Conservation (phyloP, 2,113 vertebrate genomes). For the Lanius ludovicianus region DNA sequence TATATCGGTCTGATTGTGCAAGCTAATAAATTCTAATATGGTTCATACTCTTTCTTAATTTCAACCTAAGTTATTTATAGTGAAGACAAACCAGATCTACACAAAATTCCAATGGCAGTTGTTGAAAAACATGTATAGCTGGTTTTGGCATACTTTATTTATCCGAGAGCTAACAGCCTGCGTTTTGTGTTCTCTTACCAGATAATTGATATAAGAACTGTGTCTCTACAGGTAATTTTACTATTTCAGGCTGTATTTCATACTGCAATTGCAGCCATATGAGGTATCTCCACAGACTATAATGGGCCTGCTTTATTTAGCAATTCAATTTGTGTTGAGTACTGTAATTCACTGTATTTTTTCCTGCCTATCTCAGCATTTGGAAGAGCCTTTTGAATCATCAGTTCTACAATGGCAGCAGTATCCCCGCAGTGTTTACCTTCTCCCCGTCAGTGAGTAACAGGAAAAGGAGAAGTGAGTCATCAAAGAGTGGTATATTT, state of each 20-base stretch:
- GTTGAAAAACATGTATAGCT: not conserved
- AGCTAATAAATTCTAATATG: not conserved
- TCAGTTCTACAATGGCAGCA: not conserved
- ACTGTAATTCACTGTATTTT: not conserved
- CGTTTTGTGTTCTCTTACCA: not conserved
- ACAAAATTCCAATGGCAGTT: not conserved
- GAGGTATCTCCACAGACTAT: not conserved
- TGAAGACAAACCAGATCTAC: not conserved
- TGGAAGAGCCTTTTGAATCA: not conserved
- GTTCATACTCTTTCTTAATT: not conserved
- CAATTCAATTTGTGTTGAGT: not conserved
- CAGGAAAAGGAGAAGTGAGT: not conserved
- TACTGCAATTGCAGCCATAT: not conserved
- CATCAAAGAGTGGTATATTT: not conserved
- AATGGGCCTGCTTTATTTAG: not conserved
- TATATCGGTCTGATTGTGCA: not conserved
- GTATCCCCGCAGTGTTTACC: not conserved
- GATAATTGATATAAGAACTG: not conserved
- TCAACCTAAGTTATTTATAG: not conserved
- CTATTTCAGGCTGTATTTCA: not conserved
- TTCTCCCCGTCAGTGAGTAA: not conserved
- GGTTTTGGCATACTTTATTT: not conserved
- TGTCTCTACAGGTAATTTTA: not conserved
- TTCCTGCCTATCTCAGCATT: not conserved
- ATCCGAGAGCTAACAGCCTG: not conserved